Conservation (phyloP, 1,140 invertebrate genomes). For the Hylyphantes graminicola region DNA sequence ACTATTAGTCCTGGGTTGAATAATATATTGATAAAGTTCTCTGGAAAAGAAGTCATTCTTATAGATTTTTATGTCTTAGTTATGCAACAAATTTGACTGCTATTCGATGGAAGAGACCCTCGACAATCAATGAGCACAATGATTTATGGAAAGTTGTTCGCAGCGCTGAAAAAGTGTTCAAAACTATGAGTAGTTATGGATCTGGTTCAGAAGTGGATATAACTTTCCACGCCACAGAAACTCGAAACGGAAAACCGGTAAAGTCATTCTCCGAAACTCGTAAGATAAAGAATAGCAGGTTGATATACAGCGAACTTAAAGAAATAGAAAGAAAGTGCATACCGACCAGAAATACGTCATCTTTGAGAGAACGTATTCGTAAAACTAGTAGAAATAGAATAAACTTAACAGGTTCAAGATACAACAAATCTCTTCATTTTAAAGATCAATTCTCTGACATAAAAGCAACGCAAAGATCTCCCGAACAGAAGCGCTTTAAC, state of each 20-base stretch:
- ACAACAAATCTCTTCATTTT: too few species aligned
- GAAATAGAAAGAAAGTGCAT: too few species aligned
- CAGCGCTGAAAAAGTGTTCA: background rate
- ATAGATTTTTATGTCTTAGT: background rate
- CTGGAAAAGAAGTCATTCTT: too few species aligned
- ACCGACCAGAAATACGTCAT: too few species aligned
- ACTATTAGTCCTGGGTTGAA: too few species aligned
- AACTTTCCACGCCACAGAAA: conserved; percentile 30
- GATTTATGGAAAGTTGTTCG: conserved; percentile 5
- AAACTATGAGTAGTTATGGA: background rate
- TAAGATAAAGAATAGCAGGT: conserved; percentile 7
- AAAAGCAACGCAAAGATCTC: too few species aligned
- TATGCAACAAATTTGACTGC: background rate
- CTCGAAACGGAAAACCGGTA: background rate
- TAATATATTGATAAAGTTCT: too few species aligned
- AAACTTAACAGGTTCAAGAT: too few species aligned
- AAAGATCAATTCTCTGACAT: too few species aligned
- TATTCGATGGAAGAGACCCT: background rate
- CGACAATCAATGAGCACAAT: background rate
- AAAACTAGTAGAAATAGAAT: too few species aligned
- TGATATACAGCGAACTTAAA: background rate
- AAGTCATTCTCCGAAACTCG: conserved; percentile 35
- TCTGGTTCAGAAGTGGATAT: conserved; percentile 6
- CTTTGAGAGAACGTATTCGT: too few species aligned
- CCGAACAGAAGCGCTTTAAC: too few species aligned